These are phyloP conservation scores for Anthopleura sola DNA, from an alignment of 64 coral and sea anemone genomes.

Conservation along the genomic window DNA sequence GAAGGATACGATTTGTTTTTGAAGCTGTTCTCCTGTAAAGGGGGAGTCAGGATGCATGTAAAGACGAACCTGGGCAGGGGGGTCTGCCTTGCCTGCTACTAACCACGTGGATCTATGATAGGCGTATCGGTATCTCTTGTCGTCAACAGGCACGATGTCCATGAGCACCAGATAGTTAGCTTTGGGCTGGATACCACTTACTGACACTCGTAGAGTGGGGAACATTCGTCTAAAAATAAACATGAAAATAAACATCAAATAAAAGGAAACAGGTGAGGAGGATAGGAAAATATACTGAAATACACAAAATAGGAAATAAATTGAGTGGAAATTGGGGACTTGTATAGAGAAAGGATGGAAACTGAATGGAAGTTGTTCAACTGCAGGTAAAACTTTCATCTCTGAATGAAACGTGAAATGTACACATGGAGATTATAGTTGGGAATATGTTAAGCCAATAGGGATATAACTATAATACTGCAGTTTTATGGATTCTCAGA, in stretches of 20 bases:
- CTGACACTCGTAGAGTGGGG: constrained; percentile 87
- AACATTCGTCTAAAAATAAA: constrained; percentile 83
- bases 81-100: constrained; percentile 95
- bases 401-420: too few relatives aligned
- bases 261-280: neutral
- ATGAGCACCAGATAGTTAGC: constrained; percentile 97
- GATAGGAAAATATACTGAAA: neutral
- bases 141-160: constrained; percentile 98
- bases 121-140: constrained; percentile 96
- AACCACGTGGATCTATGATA: constrained; percentile 99
- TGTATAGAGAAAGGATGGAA: too few relatives aligned
- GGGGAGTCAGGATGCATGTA: constrained; percentile 99
- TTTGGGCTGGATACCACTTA: constrained; percentile 88
- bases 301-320: neutral
- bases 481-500: too few relatives aligned
- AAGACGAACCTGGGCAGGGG: constrained; percentile 86
- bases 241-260: neutral
- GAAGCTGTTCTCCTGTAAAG: constrained; percentile 96
- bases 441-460: too few relatives aligned
- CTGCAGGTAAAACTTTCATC: too few relatives aligned
- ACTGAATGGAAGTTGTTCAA: too few relatives aligned
- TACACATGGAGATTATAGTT: too few relatives aligned
- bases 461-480: too few relatives aligned
- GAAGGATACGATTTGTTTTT: constrained; percentile 94
- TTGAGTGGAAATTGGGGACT: neutral